Base-by-base conservation (phyloP, 2,888 invertebrate species). In the Cyclophora albipunctata region DNA sequence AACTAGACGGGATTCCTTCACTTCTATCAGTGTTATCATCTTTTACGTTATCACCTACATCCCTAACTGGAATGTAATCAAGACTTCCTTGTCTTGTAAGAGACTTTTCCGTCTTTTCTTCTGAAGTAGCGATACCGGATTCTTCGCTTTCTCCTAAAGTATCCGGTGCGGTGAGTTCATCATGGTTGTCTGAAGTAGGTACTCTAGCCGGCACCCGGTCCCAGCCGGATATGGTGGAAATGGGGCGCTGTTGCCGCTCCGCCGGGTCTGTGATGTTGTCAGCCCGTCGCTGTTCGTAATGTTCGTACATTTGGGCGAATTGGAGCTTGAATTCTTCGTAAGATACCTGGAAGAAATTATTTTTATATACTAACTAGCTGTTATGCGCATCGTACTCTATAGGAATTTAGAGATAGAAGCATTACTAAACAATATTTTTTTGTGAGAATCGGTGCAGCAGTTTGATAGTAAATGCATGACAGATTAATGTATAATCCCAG, bases 261-360 rank as follows among this genome's bases (percentile, higher is more conserved):
- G 95, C 94, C 0, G 98, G 98, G 85, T 98, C 98, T 0, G 97
- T 96, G 66, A 98, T 96, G 79, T 98, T 96, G 81, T 98, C 98
- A 0, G 97, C 95, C 50, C 98, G 91, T 63, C 98, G 95, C 50
- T 96, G 92, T 73, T 98, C 98, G 75, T 98, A 98, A 74, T 96
- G 96, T 73, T 97, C 97, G 76, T 97, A 97, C 96, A 98, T 97
- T 87, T 98, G 97, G 40, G 98, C 96, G 84, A 98, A 98, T 81
- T 98, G 98, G 4, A 98, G 91, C 73, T 97, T 97, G 83, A 98
- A 99, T 81, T 99, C 98, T 88, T 99, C 98, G 79, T 98, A 98
- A 0, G 98, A 98, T 5, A 99, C 96, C 96, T 96, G 71, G 4
- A 78, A 20, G 20, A 20, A 20, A 20, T 20, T 75, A 47, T 20